These are phyloP conservation scores for Pseudopipra pipra DNA, from an alignment of 2,113 vertebrate genomes.

Conservation along the genomic window DNA sequence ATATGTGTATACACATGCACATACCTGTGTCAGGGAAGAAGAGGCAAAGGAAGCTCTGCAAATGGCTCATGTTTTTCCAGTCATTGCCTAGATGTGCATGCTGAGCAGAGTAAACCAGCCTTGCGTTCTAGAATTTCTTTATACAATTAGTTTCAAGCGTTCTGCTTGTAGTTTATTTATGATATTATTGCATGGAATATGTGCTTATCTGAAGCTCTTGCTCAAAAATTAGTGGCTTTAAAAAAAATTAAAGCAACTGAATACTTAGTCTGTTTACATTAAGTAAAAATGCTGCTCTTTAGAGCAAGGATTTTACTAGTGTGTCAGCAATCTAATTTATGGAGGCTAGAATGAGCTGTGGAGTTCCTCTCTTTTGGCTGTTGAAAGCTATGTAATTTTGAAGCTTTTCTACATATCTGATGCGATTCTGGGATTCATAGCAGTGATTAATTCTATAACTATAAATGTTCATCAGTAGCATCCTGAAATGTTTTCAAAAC, in stretches of 20 bases:
- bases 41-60: background rate
- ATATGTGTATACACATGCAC: background rate
- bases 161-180: background rate
- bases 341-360: background rate
- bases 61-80: background rate
- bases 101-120: background rate
- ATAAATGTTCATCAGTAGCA: background rate
- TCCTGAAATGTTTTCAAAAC: conserved; percentile 21
- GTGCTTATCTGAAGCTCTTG: background rate
- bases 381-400: background rate
- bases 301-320: background rate
- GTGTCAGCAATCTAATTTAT: background rate
- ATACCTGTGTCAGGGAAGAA: background rate
- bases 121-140: background rate
- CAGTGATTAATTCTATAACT: background rate
- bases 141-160: background rate
- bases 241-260: background rate
- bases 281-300: background rate
- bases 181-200: background rate
- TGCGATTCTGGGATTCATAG: background rate
- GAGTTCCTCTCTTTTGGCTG: background rate
- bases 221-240: background rate
- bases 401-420: background rate
- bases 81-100: background rate
- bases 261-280: background rate